phyloP scores from a whole-genome alignment of 2,888 invertebrate genomes.

The Portevinia maculata region DNA sequence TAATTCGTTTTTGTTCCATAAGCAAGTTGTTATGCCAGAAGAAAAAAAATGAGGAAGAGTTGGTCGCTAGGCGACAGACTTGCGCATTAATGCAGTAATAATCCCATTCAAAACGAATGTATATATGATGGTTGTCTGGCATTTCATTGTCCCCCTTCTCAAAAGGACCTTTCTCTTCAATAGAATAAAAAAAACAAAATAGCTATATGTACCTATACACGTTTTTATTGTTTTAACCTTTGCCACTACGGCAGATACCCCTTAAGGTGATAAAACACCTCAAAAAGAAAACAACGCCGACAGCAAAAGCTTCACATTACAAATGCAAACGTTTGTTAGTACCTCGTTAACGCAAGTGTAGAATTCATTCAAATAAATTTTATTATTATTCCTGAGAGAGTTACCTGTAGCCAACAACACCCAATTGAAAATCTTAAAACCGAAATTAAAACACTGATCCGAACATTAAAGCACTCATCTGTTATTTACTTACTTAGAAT shows the following conservation, averaged over 20 bases:
- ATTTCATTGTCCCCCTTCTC: not conserved
- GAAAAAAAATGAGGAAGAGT: too few species aligned
- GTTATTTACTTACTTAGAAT: conserved; percentile 45
- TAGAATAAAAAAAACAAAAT: not conserved
- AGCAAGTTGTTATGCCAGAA: too few species aligned
- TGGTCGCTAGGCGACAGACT: too few species aligned
- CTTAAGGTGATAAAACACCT: not conserved
- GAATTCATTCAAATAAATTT: conserved; percentile 11
- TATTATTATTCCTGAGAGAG: conserved; percentile 13
- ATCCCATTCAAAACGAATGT: too few species aligned
- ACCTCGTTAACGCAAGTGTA: conserved; percentile 5
- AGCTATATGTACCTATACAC: not conserved
- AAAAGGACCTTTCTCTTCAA: not conserved
- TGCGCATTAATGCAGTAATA: too few species aligned
- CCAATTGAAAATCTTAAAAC: not conserved
- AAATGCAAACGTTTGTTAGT: conserved; percentile 2
- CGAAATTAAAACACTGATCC: conserved; percentile 1
- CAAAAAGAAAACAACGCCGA: conserved; percentile 9
- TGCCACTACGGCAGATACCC: not conserved
- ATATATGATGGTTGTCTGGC: not conserved
- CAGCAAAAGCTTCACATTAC: not conserved
- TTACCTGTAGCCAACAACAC: not conserved
- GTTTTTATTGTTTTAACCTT: not conserved
- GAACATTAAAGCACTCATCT: conserved; percentile 29
- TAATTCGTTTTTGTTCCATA: too few species aligned